Conservation (phyloP, 2,888 invertebrate species). For the Noctua janthina region DNA sequence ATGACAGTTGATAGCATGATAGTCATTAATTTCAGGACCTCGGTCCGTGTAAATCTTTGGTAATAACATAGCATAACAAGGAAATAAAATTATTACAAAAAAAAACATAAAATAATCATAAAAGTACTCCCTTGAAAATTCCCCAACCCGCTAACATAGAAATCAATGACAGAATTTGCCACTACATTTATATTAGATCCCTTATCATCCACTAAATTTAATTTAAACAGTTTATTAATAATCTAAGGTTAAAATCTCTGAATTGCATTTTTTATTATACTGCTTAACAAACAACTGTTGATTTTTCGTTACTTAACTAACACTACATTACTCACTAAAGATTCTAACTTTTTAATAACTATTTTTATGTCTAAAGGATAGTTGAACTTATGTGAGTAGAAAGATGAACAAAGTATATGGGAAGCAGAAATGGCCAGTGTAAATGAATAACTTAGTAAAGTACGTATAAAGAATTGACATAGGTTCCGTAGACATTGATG, state of each 20-base stretch:
- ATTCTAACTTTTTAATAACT: conserved; percentile 80
- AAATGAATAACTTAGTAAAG: conserved; percentile 64
- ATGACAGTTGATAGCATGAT: conserved; percentile 62
- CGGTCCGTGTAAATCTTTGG: conserved; percentile 71
- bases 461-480: conserved; percentile 81
- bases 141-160: conserved; percentile 51
- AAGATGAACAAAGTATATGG: conserved; percentile 67
- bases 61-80: conserved; percentile 68
- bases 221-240: conserved; percentile 81
- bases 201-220: conserved; percentile 72
- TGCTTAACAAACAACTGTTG: conserved; percentile 90
- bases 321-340: conserved; percentile 84
- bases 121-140: conserved; percentile 67
- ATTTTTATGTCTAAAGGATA: conserved; percentile 82
- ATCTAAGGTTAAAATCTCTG: conserved; percentile 88
- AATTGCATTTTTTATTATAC: conserved; percentile 89
- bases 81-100: conserved; percentile 61
- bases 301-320: conserved; percentile 83
- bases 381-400: conserved; percentile 72
- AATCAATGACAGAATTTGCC: conserved; percentile 77
- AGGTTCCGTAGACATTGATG: conserved; percentile 67
- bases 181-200: conserved; percentile 62
- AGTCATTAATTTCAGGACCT: conserved; percentile 52
- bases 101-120: conserved; percentile 57
- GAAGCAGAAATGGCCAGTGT: conserved; percentile 63